Percentiles rank a stretch among this genome's conserved stretches.
Evolutionary conservation across 2,888 invertebrate species (phyloP).

Genomic region (Sminthurinus aureus): DNA sequence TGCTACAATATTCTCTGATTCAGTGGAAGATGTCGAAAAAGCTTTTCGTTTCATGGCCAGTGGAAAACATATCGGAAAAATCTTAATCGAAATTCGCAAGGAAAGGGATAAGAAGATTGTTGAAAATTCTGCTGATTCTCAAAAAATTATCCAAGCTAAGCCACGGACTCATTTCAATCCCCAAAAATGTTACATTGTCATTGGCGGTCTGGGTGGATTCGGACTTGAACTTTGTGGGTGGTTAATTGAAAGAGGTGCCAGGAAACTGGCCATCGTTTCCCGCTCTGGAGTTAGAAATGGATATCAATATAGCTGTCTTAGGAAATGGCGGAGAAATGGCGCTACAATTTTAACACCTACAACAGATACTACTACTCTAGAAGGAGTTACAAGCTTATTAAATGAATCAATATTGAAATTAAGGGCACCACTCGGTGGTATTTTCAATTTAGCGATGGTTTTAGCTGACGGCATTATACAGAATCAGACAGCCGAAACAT

Average conservation of each 20-base stretch:
- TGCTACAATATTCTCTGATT: conserved; percentile 81
- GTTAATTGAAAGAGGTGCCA: conserved; percentile 28
- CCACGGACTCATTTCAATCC: conserved; percentile 68
- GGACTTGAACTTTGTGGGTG: conserved; percentile 43
- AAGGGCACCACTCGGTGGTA: conserved; percentile 79
- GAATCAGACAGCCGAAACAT: conserved; percentile 73
- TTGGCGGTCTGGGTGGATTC: conserved; percentile 64
- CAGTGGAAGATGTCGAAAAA: conserved; percentile 68
- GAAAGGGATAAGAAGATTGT: background rate
- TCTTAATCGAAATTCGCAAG: conserved; percentile 65
- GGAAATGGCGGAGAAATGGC: conserved; percentile 20
- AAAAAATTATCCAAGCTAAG: conserved; percentile 62
- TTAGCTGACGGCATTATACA: conserved; percentile 65
- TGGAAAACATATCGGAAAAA: conserved; percentile 82
- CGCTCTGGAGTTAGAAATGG: conserved; percentile 41
- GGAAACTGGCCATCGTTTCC: conserved; percentile 33
- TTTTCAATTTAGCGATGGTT: conserved; percentile 90
- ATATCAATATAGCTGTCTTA: conserved; percentile 37
- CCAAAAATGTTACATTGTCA: conserved; percentile 66
- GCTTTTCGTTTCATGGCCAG: conserved; percentile 67
- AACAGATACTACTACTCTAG: too few relatives aligned
- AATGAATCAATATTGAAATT: conserved; percentile 61
- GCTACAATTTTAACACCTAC: conserved; percentile 16
- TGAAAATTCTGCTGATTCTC: background rate
- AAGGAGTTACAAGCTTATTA: conserved; percentile 11